Base-by-base conservation (phyloP, 2,888 invertebrate genomes). In the Drosophila dives region DNA sequence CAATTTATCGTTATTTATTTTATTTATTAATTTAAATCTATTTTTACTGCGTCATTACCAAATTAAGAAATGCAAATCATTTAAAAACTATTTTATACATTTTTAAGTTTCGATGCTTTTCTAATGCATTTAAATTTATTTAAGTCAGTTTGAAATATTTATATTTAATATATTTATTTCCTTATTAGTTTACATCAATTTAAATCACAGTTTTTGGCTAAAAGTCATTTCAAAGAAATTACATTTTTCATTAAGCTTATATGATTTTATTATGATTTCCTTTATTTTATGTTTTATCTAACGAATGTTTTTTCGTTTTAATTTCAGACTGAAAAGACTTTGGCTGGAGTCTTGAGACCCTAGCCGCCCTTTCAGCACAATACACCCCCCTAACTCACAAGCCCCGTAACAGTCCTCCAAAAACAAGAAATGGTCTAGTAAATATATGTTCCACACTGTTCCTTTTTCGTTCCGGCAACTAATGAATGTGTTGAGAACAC, bases 311-410 rank as follows among this genome's bases (percentile, higher is more conserved):
- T 58, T 53, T 67, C 5, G 2, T 29, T 63, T 67, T 60, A 42
- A 34, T 73, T 69, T 65, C 94, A 97, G 96, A 97, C 97, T 77
- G 97, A 97, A 93, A 95, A 95, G 92, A 96, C 96, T 65, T 94
- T 97, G 85, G 95, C 94, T 75, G 96, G 96, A 92, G 94, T 97
- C 64, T 95, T 97, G 92, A 91, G 91, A 84, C 89, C 86, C 80
- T 91, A 89, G 88, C 88, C 76, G 80, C 66, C 32, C 69, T 70
- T 77, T 67, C 73, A 80, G 74, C 81, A 74, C 67, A 71, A 66
- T 49, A 26, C 23, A 42, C 34, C 29, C 40, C 12, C 15, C 15
- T 15, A 38, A 64, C 59, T 48, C 56, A 51, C 20, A 62, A 60
- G 49, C 11, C 58, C 38, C 50, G n/a, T 32, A 56, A 42, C 48